A percentile compares a stretch with the other conserved stretches of the same genome.
Evolutionary conservation across 2,888 invertebrate genomes (phyloP).

Genomic region (Adineta ricciae): DNA sequence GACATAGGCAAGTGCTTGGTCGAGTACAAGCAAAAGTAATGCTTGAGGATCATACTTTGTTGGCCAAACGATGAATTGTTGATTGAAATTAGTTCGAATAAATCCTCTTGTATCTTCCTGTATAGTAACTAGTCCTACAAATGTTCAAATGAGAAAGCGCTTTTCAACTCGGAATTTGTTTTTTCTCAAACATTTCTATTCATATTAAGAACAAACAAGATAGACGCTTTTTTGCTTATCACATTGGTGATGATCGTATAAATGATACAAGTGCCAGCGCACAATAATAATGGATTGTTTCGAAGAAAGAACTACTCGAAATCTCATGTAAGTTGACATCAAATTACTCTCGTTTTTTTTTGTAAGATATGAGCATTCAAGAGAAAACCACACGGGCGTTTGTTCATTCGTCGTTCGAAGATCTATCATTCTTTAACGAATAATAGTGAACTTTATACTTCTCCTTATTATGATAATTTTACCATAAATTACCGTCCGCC

Average conservation of each 20-base stretch:
- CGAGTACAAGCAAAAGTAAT: neutral
- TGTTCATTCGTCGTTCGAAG: neutral
- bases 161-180: neutral
- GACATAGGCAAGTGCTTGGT: neutral
- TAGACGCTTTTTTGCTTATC: neutral
- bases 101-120: neutral
- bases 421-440: neutral
- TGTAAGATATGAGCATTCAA: too few species aligned
- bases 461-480: neutral
- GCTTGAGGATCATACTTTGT: constrained; percentile 4
- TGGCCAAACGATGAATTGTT: neutral
- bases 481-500: neutral
- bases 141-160: neutral
- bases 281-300: neutral
- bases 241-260: neutral
- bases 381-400: neutral
- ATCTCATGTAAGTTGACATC: neutral
- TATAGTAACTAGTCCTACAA: neutral
- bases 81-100: neutral
- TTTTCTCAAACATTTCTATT: neutral
- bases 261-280: neutral
- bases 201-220: neutral
- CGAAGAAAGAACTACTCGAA: neutral
- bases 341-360: neutral
- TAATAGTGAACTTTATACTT: neutral